Conservation (phyloP, 2,113 vertebrate genomes). For the Cynocephalus volans region DNA sequence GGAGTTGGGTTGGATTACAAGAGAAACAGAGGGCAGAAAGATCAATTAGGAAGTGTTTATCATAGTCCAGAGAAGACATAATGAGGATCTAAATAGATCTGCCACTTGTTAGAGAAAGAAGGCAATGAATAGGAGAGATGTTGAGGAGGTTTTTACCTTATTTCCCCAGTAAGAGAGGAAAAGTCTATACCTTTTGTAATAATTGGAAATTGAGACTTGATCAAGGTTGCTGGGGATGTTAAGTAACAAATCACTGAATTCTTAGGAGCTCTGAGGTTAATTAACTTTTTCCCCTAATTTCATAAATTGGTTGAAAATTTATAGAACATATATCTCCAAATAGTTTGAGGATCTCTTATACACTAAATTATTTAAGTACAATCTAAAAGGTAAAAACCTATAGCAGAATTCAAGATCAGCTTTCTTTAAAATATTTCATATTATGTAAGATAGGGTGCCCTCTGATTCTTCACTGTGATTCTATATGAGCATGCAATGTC, state of each 20-base stretch:
- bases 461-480: slow-evolving; percentile 22
- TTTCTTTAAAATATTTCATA: slow-evolving; percentile 7
- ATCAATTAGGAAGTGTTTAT: slow-evolving; percentile 17
- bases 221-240: neutral
- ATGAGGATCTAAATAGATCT: slow-evolving; percentile 33
- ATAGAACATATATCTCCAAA: neutral
- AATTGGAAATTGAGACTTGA: slow-evolving; percentile 39
- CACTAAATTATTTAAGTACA: slow-evolving; percentile 39
- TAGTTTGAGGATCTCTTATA: neutral
- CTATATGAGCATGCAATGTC: neutral
- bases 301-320: slow-evolving; percentile 49
- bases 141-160: neutral
- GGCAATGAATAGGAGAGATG: neutral
- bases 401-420: slow-evolving; percentile 9
- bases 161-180: slow-evolving; percentile 4
- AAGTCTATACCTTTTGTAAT: neutral
- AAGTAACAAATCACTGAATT: slow-evolving; percentile 60
- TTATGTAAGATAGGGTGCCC: neutral
- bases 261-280: neutral
- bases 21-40: slow-evolving; percentile 50
- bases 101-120: slow-evolving; percentile 1
- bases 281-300: slow-evolving; percentile 2
- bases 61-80: slow-evolving; percentile 46
- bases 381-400: slow-evolving; percentile 14
- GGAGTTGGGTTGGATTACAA: neutral